Evolutionary conservation across 1,140 invertebrate genomes (phyloP), one percentile per base, ranked within the genome.

Genomic region (Drosophila micromelanica): DNA sequence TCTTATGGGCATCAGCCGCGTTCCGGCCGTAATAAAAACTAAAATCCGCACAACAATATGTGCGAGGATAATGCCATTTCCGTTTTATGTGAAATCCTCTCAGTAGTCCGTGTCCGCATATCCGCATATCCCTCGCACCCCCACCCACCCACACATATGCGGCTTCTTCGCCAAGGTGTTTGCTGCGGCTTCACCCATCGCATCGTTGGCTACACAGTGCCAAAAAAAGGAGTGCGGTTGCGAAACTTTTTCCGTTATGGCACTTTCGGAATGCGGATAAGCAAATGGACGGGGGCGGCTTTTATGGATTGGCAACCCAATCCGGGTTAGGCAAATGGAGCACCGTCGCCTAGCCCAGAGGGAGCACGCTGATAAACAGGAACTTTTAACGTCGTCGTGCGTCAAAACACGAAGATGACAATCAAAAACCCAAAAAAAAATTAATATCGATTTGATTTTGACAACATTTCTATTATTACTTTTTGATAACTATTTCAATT

Each of bases 21-120:
- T 68, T 60, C 75, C 65, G 77, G 79, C 73, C 87, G 84, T 89
- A 89, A 89, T 89, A 89, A 89, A 89, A 89, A 89, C 84, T 89
- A 89, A 89, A 89, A 89, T 89, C 84, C 84, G 76, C 84, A 89
- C 85, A 89, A 89, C 84, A 89, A 89, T 89, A 89, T 89, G 84
- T 89, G 84, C 84, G 80, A 84, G 84, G 84, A 89, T 89, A 89
- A 89, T 89, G 85, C 84, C 84, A 89, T 89, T 89, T 89, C 84
- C 84, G 84, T 89, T 89, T 89, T 89, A 89, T 89, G 84, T 78
- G 84, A 89, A 89, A 89, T 89, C 84, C 84, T 89, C 85, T 89
- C 78, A 76, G 78, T 73, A 61, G 43, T 54, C 57, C 42, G 42
- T 61, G 74, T 63, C 42, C 42, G 32, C 38, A 51, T 48, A 67